These are phyloP conservation scores for Linepithema humile DNA, from an alignment of 1,140 invertebrate species.

Conservation along the genomic window DNA sequence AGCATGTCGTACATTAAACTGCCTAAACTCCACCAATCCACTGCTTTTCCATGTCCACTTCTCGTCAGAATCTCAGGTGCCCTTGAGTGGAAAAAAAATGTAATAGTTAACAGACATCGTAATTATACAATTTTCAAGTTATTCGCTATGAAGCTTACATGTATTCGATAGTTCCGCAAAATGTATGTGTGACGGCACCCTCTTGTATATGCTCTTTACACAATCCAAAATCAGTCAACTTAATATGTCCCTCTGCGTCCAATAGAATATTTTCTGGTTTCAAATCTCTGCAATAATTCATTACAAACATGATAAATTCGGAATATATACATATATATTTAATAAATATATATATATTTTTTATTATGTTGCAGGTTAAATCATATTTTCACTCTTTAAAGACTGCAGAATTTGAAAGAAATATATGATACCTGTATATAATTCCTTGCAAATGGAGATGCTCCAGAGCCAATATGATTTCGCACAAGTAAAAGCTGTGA, in stretches of 20 bases:
- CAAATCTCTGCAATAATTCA: constrained; percentile 90
- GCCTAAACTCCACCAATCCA: constrained; percentile 99
- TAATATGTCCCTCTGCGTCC: constrained; percentile 97
- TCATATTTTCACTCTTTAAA: neutral
- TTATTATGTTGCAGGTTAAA: neutral
- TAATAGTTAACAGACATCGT: neutral
- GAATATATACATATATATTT: neutral
- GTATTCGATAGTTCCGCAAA: constrained; percentile 99
- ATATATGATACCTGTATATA: constrained; percentile 90
- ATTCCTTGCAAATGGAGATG: constrained; percentile 98
- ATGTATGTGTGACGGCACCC: constrained; percentile 98
- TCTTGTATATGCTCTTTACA: constrained; percentile 99
- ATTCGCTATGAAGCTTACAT: constrained; percentile 90
- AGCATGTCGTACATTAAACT: constrained; percentile 99
- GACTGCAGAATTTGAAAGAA: neutral
- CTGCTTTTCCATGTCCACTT: constrained; percentile 98
- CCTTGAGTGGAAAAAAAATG: constrained; percentile 85
- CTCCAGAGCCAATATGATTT: constrained; percentile 98
- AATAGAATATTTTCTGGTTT: constrained; percentile 99
- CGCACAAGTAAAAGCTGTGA: constrained; percentile 98
- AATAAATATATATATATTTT: neutral
- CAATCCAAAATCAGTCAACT: constrained; percentile 99
- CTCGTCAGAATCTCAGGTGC: constrained; percentile 98
- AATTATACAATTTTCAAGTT: constrained; percentile 6
- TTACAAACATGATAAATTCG: neutral